phyloP scores from a whole-genome alignment of 2,797 vertebrate species.

The Sarcoramphus papa region DNA sequence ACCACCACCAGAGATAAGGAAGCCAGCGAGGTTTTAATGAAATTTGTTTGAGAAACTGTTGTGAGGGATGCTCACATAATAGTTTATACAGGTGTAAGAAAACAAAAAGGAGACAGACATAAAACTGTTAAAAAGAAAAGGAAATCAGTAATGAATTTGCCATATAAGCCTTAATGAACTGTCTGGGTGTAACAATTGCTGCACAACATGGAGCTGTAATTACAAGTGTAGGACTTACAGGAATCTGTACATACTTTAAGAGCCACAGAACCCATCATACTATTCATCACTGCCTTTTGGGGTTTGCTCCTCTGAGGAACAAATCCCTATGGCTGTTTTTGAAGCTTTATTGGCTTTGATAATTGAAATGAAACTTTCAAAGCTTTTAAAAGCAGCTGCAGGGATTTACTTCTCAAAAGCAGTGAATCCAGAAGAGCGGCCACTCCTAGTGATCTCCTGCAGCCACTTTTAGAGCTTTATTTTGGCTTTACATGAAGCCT shows the following conservation, averaged over 20 bases:
- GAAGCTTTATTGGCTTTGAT: constrained; percentile 65
- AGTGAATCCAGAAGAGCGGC: constrained; percentile 44
- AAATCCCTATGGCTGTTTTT: constrained; percentile 61
- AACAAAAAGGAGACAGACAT: neutral
- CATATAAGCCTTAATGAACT: constrained; percentile 20
- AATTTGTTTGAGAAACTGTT: neutral
- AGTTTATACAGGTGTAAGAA: neutral
- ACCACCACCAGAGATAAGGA: neutral
- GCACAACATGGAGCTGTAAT: constrained; percentile 19
- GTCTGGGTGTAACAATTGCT: constrained; percentile 32
- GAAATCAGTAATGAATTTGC: constrained; percentile 21
- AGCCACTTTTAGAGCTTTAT: constrained; percentile 57
- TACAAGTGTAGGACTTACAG: constrained; percentile 55
- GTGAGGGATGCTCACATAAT: neutral
- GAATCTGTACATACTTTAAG: constrained; percentile 51
- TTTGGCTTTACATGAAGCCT: constrained; percentile 51
- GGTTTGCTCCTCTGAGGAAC: constrained; percentile 56
- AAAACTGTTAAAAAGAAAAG: neutral
- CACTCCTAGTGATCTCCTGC: constrained; percentile 57
- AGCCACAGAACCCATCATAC: constrained; percentile 51
- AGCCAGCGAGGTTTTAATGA: neutral
- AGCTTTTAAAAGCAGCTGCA: constrained; percentile 58
- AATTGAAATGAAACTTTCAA: constrained; percentile 61
- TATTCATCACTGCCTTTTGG: constrained; percentile 61
- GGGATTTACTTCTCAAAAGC: constrained; percentile 63